Evolutionary conservation across 2,888 invertebrate genomes (phyloP).

Genomic region (Leptinotarsa juncta): DNA sequence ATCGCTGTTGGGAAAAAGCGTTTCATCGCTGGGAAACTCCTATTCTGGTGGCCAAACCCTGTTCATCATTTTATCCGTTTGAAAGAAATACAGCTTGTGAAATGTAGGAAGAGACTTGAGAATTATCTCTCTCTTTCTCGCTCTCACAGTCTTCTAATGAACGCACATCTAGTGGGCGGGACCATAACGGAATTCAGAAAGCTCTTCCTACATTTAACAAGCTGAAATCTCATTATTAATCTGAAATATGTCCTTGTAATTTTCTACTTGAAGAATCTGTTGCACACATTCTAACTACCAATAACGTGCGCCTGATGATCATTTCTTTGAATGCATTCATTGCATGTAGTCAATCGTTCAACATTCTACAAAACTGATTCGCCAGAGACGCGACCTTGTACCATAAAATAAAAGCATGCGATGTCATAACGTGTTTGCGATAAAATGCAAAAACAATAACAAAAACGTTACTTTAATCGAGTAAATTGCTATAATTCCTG

Average conservation of each 20-base stretch:
- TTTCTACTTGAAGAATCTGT: neutral
- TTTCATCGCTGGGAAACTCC: too few relatives aligned
- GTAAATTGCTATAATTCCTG: constrained; percentile 21
- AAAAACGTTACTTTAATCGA: constrained; percentile 24
- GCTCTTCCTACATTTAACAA: too few relatives aligned
- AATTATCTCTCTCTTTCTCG: too few relatives aligned
- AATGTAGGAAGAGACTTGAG: too few relatives aligned
- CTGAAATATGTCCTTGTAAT: neutral
- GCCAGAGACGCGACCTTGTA: constrained; percentile 22
- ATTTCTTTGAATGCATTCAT: neutral
- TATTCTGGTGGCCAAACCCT: too few relatives aligned
- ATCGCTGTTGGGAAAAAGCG: too few relatives aligned
- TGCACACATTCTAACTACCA: neutral
- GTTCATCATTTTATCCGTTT: too few relatives aligned
- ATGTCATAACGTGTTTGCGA: constrained; percentile 16
- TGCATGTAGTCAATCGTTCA: neutral
- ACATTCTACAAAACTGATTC: neutral
- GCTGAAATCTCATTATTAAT: too few relatives aligned
- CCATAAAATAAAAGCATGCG: constrained; percentile 7
- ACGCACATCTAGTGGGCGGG: too few relatives aligned
- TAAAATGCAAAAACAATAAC: constrained; percentile 21
- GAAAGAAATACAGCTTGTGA: too few relatives aligned
- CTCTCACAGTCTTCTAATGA: too few relatives aligned
- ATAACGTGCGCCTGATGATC: neutral
- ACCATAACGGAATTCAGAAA: too few relatives aligned